Evolutionary conservation across 2,888 invertebrate species (phyloP), one percentile per base, ranked within the genome.

Genomic region (Plagodis dolabraria): DNA sequence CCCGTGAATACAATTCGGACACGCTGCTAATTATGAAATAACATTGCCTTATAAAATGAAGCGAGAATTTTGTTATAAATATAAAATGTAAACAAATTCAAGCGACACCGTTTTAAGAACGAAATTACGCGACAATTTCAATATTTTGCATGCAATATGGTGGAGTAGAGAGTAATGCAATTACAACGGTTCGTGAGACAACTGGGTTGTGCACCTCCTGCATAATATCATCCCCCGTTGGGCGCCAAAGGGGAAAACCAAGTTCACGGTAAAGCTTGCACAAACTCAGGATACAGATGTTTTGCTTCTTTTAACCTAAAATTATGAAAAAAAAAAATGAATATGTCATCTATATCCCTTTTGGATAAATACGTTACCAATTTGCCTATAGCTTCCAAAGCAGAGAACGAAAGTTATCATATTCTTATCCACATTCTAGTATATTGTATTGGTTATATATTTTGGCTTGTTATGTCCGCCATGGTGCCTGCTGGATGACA

Each of bases 71-170:
- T 69, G 65, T 65, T 44, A 8, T 67, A 70, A 67, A 69, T 68
- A 65, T 69, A 66, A 51, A 49, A 56, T 42, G 49, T 43, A 71
- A 60, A 75, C 10, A 40, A 75, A 61, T 69, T 60, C 64, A 57
- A 69, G 42, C 66, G 60, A 62, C 62, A 72, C 66, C 69, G 72
- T 74, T 71, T 68, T 64, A 67, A 69, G 69, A 71, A 69, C 62
- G 61, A 74, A 72, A 75, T 78, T 77, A 74, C 67, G 64, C 66
- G 65, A 70, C 69, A 74, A 77, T 76, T 79, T 78, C 76, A 79
- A 80, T 80, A 77, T 77, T 79, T 76, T 71, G 76, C 76, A 77
- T 77, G 77, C 75, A 77, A 70, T 77, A 69, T 68, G 70, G 71
- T 70, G 71, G 68, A 69, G 68, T 72, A 64, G 67, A 69, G 72